Base-by-base conservation (phyloP, 2,797 vertebrate species). In the Vultur gryphus region DNA sequence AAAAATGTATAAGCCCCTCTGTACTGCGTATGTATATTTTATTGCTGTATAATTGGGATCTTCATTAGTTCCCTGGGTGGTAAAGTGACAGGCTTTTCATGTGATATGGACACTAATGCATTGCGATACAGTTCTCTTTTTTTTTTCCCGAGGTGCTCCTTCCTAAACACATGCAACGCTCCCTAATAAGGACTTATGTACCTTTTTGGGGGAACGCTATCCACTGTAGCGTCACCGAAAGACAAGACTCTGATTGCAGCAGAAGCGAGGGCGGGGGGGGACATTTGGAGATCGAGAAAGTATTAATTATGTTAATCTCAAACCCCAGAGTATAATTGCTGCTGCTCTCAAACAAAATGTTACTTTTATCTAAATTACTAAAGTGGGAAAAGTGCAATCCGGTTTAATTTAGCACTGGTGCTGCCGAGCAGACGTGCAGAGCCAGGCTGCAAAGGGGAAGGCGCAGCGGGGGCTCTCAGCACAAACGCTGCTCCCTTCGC, bases 311-410 rank as follows among this genome's bases (percentile, higher is more conserved):
- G 96, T 94, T 98, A 97, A 98, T 98, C 97, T 93, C 96, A 92
- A 97, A 96, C 95, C 97, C 95, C 91, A 46, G 70, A 57, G 97
- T 95, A 78, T 97, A 98, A 98, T 97, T 97, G 97, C 97, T 92
- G 96, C 96, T 92, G 96, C 98, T 98, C 97, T 98, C 97, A 95
- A 97, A 98, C 97, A 98, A 98, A 98, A 98, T 96, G 97, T 96
- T 97, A 97, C 97, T 98, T 97, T 98, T 97, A 97, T 97, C 98
- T 97, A 95, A 97, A 98, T 97, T 91, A 90, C 97, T 96, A 94
- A 96, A 98, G 97, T 96, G 96, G 97, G 97, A 95, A 90, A 94
- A 97, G 95, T 85, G 89, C 95, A 80, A 97, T 96, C 93, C 48
- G 21, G 93, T 93, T 96, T 91, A 90, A 97, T 98, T 97, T 88